Conservation (phyloP, 2,113 vertebrate genomes). For the Orthonyx spaldingii region DNA sequence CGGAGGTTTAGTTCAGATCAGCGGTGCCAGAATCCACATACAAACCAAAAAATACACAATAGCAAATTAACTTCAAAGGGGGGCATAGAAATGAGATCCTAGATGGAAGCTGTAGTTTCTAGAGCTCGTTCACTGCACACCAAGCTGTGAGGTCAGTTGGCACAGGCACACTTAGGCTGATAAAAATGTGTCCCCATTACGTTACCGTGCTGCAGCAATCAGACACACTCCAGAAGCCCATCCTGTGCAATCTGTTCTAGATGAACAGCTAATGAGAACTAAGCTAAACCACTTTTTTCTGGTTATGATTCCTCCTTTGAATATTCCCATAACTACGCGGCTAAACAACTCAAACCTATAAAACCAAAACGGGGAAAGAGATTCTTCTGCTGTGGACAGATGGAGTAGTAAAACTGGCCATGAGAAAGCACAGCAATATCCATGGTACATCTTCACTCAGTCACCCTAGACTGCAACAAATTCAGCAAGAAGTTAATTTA, state of each 20-base stretch:
- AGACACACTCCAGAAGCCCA: constrained; percentile 29
- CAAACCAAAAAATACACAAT: background rate
- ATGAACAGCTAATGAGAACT: constrained; percentile 33
- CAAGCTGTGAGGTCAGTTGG: constrained; percentile 33
- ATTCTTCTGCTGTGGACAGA: constrained; percentile 22
- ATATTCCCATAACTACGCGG: constrained; percentile 20
- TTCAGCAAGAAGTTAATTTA: background rate
- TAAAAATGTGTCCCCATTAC: background rate
- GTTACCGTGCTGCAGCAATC: constrained; percentile 22
- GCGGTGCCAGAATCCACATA: background rate
- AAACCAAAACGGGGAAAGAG: background rate
- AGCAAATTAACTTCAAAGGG: background rate
- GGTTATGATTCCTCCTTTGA: constrained; percentile 13
- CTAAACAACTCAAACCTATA: background rate
- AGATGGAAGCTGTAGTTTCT: background rate
- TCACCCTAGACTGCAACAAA: background rate
- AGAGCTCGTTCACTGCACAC: background rate
- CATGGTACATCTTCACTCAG: background rate
- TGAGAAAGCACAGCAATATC: background rate
- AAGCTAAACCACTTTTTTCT: background rate
- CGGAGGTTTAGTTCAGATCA: background rate
- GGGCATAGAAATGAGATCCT: background rate
- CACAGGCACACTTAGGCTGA: background rate
- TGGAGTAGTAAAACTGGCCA: constrained; percentile 10
- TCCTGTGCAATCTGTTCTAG: constrained; percentile 42